These are phyloP conservation scores for Garrulus glandarius DNA, from an alignment of 2,797 vertebrate genomes.

Conservation along the genomic window DNA sequence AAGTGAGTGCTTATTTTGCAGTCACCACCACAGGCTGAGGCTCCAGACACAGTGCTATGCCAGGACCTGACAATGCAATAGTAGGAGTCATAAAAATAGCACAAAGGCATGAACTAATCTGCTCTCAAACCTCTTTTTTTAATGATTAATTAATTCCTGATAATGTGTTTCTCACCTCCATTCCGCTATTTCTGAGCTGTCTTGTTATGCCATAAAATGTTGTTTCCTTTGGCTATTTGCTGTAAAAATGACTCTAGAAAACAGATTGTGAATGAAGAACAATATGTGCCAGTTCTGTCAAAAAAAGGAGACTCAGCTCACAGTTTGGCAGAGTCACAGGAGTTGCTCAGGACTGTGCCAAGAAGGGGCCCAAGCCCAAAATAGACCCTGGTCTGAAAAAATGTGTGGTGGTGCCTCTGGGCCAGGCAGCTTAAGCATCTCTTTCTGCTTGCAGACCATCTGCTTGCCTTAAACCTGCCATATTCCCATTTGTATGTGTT, in stretches of 20 bases:
- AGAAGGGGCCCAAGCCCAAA: slow-evolving; percentile 24
- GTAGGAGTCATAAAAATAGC: slow-evolving; percentile 26
- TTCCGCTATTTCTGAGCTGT: not conserved
- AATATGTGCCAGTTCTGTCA: slow-evolving; percentile 33
- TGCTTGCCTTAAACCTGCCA: not conserved
- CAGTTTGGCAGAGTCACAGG: slow-evolving; percentile 16
- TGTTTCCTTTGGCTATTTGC: slow-evolving; percentile 26
- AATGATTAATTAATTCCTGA: not conserved
- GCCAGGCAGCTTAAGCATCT: not conserved
- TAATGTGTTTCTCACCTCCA: not conserved
- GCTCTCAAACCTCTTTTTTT: not conserved
- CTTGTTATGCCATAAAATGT: not conserved
- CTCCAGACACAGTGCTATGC: not conserved
- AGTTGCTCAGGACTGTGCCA: not conserved
- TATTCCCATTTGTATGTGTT: not conserved
- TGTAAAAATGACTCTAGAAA: slow-evolving; percentile 12
- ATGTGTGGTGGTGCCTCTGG: not conserved
- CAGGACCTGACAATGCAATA: slow-evolving; percentile 21
- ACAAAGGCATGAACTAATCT: not conserved
- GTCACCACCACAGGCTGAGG: not conserved
- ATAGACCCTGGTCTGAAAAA: slow-evolving; percentile 18
- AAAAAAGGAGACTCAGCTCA: slow-evolving; percentile 10
- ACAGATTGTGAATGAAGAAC: slow-evolving; percentile 58
- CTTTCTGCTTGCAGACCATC: not conserved
- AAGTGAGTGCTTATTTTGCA: not conserved